These are phyloP conservation scores for Atrichornis clamosus DNA, from an alignment of 2,113 vertebrate species.

Conservation along the genomic window DNA sequence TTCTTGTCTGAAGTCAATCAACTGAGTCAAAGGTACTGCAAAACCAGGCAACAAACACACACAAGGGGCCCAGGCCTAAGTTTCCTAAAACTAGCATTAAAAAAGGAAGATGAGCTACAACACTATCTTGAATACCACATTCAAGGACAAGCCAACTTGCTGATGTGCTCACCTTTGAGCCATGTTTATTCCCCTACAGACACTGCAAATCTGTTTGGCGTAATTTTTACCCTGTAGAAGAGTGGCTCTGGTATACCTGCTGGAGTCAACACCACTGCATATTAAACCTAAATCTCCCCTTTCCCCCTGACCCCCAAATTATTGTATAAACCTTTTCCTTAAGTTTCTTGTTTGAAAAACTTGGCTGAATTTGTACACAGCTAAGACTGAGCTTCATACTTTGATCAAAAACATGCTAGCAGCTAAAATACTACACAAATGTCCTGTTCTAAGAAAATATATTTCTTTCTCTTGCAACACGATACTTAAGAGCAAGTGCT, in stretches of 20 bases:
- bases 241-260: background rate
- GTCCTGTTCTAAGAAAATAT: background rate
- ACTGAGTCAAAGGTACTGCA: background rate
- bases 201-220: background rate
- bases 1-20: background rate
- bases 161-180: background rate
- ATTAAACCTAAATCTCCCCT: background rate
- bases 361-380: background rate
- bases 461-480: background rate
- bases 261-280: background rate
- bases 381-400: background rate
- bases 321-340: background rate
- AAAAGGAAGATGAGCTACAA: background rate
- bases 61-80: fast-evolving
- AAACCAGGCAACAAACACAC: background rate
- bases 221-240: background rate
- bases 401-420: background rate
- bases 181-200: background rate
- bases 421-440: background rate
- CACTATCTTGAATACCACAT: background rate
- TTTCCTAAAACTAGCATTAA: background rate
- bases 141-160: background rate
- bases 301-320: background rate
- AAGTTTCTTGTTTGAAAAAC: background rate
- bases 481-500: background rate